Percentiles rank a stretch among this genome's conserved stretches.
Conservation (phyloP, 2,797 vertebrate genomes). For the Galaxias olidus region DNA sequence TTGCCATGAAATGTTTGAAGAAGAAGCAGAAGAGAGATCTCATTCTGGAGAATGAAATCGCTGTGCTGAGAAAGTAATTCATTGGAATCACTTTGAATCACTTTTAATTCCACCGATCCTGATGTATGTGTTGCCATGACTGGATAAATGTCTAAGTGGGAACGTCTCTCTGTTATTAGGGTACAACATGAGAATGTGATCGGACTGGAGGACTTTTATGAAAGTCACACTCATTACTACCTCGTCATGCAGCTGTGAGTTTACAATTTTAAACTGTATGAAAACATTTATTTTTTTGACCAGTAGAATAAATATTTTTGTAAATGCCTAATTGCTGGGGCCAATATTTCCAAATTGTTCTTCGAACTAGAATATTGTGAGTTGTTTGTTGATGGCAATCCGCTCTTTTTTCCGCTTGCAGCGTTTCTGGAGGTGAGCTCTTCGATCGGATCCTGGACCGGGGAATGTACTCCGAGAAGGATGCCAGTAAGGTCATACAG, state of each 20-base stretch:
- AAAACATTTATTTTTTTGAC: not conserved
- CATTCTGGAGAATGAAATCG: conserved; percentile 94
- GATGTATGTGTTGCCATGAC: not conserved
- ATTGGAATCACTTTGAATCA: not conserved
- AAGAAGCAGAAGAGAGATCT: conserved; percentile 87
- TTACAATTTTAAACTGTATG: not conserved
- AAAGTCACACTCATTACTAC: conserved; percentile 93
- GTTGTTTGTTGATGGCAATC: conserved; percentile 1
- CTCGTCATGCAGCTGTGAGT: conserved; percentile 98
- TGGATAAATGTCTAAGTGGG: not conserved
- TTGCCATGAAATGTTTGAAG: conserved; percentile 96
- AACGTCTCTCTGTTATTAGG: conserved; percentile 63
- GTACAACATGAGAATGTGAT: conserved; percentile 96
- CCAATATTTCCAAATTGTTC: too few relatives aligned
- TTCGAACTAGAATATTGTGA: not conserved
- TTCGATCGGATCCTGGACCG: conserved; percentile 98
- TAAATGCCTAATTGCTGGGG: not conserved
- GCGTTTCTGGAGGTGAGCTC: conserved; percentile 93
- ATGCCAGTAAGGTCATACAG: conserved; percentile 92
- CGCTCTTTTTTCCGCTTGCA: conserved; percentile 50
- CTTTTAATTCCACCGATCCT: not conserved
- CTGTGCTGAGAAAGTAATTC: conserved; percentile 87
- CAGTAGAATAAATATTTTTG: not conserved
- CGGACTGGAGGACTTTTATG: conserved; percentile 93
- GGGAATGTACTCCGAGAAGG: conserved; percentile 92